Evolutionary conservation across 1,140 invertebrate species (phyloP), one percentile per base, ranked within the genome.

Genomic region (Magallana angulata): DNA sequence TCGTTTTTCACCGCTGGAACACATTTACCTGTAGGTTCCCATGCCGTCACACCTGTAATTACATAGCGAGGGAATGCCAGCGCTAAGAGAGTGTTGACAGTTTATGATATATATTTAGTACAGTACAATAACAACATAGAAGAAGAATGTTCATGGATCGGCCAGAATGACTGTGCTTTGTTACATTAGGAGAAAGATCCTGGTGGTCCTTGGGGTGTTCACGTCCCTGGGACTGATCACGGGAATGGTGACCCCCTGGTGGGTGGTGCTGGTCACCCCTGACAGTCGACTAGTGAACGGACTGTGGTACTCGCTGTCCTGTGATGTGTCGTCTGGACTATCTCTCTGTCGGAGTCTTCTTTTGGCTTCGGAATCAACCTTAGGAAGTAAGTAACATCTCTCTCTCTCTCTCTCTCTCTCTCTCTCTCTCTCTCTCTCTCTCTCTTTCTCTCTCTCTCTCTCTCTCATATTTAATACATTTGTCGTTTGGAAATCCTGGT

Each of bases 291-390:
- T 76, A 4, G 85, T 86, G 8, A 24, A 86, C 24, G 85, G 85
- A 59, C 68, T 86, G n/a, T 86, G 85, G 85, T 86, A 86, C 57
- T 71, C 85, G 7, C 48, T 86, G 60, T 86, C 85, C 9, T 86
- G 85, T 86, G 85, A 86, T 76, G 85, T 86, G 5, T 86, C 85
- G 5, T 76, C 68, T 11, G 85, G 85, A 24, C 48, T 86, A 14
- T 86, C 85, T n/a, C 30, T 86, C 7, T 86, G 85, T 68, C 76
- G 80, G 58, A 86, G 64, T 59, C 57, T 86, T 16, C 57, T 58
- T 16, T 2, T 7, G 16, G 18, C 48, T 1, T 11, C 48, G 24
- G 81, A 82, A 12, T 82, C 81, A 9, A 57, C 18, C 81, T 58
- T 82, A 57, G 81, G 81, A 82, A 57, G 81, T 82, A 82, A 82